A percentile compares a stretch with the other conserved stretches of the same genome.
Evolutionary conservation across 2,888 invertebrate species (phyloP).

Genomic region (Mythimna lalbum): DNA sequence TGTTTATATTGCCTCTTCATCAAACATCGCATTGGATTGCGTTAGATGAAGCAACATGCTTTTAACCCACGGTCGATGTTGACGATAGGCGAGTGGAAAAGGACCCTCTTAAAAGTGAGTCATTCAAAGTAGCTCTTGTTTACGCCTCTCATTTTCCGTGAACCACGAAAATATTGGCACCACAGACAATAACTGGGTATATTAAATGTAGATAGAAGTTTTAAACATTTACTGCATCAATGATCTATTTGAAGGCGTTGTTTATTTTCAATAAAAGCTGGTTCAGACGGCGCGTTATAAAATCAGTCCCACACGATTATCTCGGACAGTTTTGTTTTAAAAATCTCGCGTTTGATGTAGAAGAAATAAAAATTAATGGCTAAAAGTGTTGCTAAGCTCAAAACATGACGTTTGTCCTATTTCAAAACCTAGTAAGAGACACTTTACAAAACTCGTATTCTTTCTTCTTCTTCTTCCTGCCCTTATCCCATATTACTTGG

Average conservation of each 20-base stretch:
- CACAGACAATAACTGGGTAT: slow-evolving; percentile 7
- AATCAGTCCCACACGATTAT: slow-evolving; percentile 23
- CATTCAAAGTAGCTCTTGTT: neutral
- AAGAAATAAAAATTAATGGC: too few relatives aligned
- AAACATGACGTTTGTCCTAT: too few relatives aligned
- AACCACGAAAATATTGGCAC: neutral
- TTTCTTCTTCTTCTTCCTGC: too few relatives aligned
- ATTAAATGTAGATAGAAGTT: neutral
- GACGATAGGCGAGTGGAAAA: too few relatives aligned
- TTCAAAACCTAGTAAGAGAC: too few relatives aligned
- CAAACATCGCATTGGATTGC: too few relatives aligned
- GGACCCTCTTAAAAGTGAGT: neutral
- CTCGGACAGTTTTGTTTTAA: neutral
- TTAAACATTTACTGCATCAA: slow-evolving; percentile 22
- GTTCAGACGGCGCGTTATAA: slow-evolving; percentile 7
- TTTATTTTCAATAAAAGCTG: slow-evolving; percentile 31
- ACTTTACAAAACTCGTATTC: too few relatives aligned
- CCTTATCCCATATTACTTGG: too few relatives aligned
- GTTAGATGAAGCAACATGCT: too few relatives aligned
- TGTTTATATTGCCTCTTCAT: too few relatives aligned
- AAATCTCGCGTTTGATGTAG: neutral
- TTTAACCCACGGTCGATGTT: too few relatives aligned
- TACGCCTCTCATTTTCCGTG: neutral
- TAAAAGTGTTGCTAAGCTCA: too few relatives aligned
- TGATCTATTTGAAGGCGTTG: slow-evolving; percentile 18